Evolutionary conservation across 1,140 invertebrate species (phyloP), one percentile per base, ranked within the genome.

Genomic region (Aphelinus atriplicis): DNA sequence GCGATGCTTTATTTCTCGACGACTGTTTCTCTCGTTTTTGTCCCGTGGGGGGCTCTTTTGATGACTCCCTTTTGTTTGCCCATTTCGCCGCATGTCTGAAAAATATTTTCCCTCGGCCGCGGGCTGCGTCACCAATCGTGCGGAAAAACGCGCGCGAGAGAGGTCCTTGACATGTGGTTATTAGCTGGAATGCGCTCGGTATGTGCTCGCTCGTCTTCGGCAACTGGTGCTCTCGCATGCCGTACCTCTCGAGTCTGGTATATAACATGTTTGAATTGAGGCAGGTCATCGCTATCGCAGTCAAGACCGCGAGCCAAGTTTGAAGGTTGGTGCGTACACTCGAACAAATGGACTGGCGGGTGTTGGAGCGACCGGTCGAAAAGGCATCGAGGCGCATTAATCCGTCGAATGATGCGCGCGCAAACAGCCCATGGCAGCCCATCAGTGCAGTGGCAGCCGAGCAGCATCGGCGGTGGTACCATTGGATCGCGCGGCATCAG

Each of bases 51-150:
- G 26, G 26, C 45, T 63, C 26, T 60, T 10, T 60, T 45, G 61
- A 63, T 63, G 61, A 63, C 43, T 46, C 6, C 45, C 3, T 45
- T 63, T 63, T 63, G 61, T 63, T 63, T 5, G 58, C 58, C 26
- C 26, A 26, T 26, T 26, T 26, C 26, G 26, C 53, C 10, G 53
- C 53, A 55, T 10, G 57, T 9, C 57, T 60, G 57, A 42, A 60
- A 60, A 60, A n/a, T 26, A 26, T 26, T 26, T 26, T 26, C 26
- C 26, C 26, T 26, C 26, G 26, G 26, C 0, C 26, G 26, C 26
- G 26, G 26, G 26, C 26, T 26, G 26, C 26, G 26, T 26, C 26
- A 26, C 26, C 26, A 26, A 26, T 26, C 26, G 26, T 26, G 26
- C 26, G 26, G 26, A 26, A 26, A 26, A 26, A 26, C 26, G 26